A percentile compares a stretch with the other conserved stretches of the same genome.
These are phyloP conservation scores for Hesperophylax magnus DNA, from an alignment of 1,140 invertebrate species.

Conservation along the genomic window DNA sequence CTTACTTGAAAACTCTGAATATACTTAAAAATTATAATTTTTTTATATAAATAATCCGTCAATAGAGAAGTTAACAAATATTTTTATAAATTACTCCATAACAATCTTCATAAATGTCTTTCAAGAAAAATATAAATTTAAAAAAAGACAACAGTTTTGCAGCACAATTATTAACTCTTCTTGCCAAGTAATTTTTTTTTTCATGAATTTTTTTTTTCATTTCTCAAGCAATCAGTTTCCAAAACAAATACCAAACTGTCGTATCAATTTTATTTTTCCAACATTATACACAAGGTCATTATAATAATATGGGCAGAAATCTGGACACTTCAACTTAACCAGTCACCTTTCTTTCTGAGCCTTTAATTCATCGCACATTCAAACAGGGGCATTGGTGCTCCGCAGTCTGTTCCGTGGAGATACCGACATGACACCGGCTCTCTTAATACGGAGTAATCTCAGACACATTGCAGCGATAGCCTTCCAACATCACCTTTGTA, in stretches of 20 bases:
- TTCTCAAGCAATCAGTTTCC: background rate
- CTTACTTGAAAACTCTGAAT: too few relatives aligned
- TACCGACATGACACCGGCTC: too few relatives aligned
- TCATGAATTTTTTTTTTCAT: background rate
- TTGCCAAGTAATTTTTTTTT: background rate
- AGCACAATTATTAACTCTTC: background rate
- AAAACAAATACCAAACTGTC: background rate
- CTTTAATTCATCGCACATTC: background rate
- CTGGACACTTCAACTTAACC: background rate
- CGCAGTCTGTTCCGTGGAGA: too few relatives aligned
- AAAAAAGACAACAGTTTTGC: too few relatives aligned
- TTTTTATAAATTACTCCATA: too few relatives aligned
- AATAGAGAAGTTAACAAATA: too few relatives aligned
- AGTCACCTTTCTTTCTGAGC: background rate
- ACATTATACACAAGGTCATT: background rate
- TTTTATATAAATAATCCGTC: too few relatives aligned
- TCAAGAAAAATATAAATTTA: too few relatives aligned
- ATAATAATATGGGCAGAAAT: background rate
- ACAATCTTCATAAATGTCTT: too few relatives aligned
- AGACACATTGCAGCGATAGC: background rate
- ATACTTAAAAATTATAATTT: too few relatives aligned
- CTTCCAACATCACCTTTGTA: constrained; percentile 27
- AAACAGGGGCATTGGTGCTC: constrained; percentile 22
- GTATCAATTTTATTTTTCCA: background rate
- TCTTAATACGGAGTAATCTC: background rate